These are phyloP conservation scores for Drosophila buzzatii DNA, from an alignment of 2,888 invertebrate species.

Conservation along the genomic window DNA sequence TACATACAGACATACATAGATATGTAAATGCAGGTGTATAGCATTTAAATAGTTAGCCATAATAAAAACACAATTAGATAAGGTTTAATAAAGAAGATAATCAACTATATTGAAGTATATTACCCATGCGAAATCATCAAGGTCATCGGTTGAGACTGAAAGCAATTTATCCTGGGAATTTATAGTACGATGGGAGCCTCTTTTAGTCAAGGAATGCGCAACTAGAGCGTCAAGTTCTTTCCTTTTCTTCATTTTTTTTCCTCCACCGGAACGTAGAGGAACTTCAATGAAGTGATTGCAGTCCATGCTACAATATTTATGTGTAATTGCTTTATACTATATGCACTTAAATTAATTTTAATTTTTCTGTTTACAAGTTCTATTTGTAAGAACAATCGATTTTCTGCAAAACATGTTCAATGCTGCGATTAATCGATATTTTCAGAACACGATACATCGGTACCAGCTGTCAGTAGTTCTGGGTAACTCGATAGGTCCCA, in stretches of 20 bases:
- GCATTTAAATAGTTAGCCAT: neutral
- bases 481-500: neutral
- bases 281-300: constrained; percentile 88
- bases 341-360: constrained; percentile 1
- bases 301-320: constrained; percentile 85
- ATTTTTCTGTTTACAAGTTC: constrained; percentile 14
- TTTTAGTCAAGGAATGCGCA: constrained; percentile 85
- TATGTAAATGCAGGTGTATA: neutral
- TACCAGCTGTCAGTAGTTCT: neutral
- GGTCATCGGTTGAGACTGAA: constrained; percentile 88
- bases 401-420: neutral
- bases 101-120: constrained; percentile 21
- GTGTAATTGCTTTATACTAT: neutral
- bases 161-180: constrained; percentile 87
- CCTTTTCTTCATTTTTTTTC: constrained; percentile 92
- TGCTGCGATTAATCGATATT: neutral
- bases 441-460: neutral
- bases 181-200: constrained; percentile 64
- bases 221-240: constrained; percentile 91
- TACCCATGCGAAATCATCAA: constrained; percentile 86
- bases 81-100: constrained; percentile 2
- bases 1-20: neutral
- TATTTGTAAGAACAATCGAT: constrained; percentile 11
- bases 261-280: constrained; percentile 87
- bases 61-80: constrained; percentile 13